A percentile compares a stretch with the other conserved stretches of the same genome.
These are phyloP conservation scores for Monopterus albus DNA, from an alignment of 2,113 vertebrate genomes.

Conservation along the genomic window DNA sequence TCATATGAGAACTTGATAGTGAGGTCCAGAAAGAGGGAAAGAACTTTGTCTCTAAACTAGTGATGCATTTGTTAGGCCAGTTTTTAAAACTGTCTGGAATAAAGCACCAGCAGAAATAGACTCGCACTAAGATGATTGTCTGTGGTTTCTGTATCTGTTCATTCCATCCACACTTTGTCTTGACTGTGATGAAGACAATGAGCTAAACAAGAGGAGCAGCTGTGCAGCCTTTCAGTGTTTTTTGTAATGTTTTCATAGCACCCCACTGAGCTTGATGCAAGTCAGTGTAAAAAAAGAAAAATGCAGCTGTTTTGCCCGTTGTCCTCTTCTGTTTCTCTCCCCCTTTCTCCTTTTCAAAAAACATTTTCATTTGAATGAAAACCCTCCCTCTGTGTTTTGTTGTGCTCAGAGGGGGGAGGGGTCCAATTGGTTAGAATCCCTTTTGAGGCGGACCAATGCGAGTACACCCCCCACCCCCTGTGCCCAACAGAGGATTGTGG, in stretches of 20 bases:
- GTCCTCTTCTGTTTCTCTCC: neutral
- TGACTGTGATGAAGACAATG: conserved; percentile 47
- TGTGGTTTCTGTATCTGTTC: conserved; percentile 8
- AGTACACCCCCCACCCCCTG: conserved; percentile 47
- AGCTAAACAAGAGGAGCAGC: conserved; percentile 22
- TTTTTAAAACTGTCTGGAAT: too few relatives aligned
- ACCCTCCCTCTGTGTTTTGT: conserved; percentile 80
- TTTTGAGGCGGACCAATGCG: conserved; percentile 68
- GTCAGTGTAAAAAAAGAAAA: conserved; percentile 62
- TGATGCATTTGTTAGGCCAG: neutral
- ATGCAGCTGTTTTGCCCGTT: conserved; percentile 78
- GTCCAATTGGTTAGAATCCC: conserved; percentile 71
- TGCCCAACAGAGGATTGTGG: conserved; percentile 36
- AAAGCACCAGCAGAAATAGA: neutral
- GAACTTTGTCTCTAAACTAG: neutral
- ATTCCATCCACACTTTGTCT: conserved; percentile 1
- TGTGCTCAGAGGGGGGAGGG: conserved; percentile 72
- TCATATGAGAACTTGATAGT: too few relatives aligned
- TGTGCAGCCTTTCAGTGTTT: conserved; percentile 38
- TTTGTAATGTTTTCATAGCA: conserved; percentile 37
- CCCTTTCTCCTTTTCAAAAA: conserved; percentile 77
- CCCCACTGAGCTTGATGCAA: conserved; percentile 75
- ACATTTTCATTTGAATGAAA: conserved; percentile 86
- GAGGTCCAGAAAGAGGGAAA: too few relatives aligned
- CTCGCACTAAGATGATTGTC: neutral